Conservation (phyloP, 1,140 invertebrate genomes). For the Tetramorium simillimum region DNA sequence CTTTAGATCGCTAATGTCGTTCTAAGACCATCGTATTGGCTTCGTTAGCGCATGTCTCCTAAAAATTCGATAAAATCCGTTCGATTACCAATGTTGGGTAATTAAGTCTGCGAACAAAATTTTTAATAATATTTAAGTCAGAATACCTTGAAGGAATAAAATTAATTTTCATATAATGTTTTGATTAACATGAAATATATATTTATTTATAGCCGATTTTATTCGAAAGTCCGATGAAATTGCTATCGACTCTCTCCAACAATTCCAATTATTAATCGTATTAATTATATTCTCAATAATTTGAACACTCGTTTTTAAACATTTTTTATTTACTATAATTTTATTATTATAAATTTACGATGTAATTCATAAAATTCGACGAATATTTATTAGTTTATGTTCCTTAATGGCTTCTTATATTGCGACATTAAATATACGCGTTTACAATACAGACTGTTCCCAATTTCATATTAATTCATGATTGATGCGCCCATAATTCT, state of each 20-base stretch:
- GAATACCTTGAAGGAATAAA: background rate
- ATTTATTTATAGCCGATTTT: background rate
- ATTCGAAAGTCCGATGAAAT: background rate
- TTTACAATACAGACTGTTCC: constrained; percentile 7
- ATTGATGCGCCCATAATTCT: constrained; percentile 45
- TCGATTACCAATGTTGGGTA: background rate
- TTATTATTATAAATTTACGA: constrained; percentile 12
- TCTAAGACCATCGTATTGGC: constrained; percentile 42
- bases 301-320: background rate
- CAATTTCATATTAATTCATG: constrained; percentile 42
- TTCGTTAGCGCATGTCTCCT: constrained; percentile 52
- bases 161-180: background rate
- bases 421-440: constrained; percentile 7
- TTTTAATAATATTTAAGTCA: background rate
- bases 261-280: constrained; percentile 1
- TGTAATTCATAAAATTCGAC: background rate
- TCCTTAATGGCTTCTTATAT: background rate
- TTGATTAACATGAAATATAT: background rate
- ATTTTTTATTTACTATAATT: background rate
- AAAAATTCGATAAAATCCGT: background rate
- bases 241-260: background rate
- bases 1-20: constrained; percentile 65
- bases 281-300: constrained; percentile 1
- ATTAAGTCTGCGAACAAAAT: background rate
- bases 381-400: constrained; percentile 11